Evolutionary conservation across 2,113 vertebrate species (phyloP).

Genomic region (Fregetta grallaria): DNA sequence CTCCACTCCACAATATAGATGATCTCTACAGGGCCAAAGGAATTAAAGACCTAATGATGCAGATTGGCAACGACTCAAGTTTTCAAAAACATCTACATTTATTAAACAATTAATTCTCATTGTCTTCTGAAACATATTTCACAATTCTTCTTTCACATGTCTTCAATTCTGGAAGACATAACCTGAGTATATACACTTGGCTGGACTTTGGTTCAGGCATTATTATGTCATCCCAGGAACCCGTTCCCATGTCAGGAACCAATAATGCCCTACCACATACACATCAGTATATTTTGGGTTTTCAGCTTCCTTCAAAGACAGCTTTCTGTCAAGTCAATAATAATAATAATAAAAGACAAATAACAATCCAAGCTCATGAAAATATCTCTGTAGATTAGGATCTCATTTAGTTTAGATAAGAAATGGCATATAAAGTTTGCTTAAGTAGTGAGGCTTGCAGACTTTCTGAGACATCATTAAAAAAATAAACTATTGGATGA

Average conservation of each 20-base stretch:
- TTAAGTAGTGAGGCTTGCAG: background rate
- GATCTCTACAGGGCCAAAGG: background rate
- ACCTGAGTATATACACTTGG: rapidly evolving
- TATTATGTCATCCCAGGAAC: background rate
- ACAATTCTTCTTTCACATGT: background rate
- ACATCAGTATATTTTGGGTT: background rate
- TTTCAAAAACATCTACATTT: background rate
- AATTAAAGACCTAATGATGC: background rate
- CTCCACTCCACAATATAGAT: background rate
- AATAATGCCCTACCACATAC: background rate
- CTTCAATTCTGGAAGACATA: background rate
- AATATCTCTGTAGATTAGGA: background rate
- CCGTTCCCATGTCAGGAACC: background rate
- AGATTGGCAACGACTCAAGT: background rate
- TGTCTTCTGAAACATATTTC: background rate
- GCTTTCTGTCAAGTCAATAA: background rate
- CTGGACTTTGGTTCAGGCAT: background rate
- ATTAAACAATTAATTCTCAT: background rate
- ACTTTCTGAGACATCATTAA: background rate
- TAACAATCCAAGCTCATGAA: background rate
- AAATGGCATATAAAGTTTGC: background rate
- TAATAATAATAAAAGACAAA: background rate
- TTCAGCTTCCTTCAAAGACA: background rate
- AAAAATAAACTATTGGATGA: background rate
- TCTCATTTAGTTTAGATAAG: background rate